These are phyloP conservation scores for Amaurobius ferox DNA, from an alignment of 2,888 invertebrate genomes.

Conservation along the genomic window DNA sequence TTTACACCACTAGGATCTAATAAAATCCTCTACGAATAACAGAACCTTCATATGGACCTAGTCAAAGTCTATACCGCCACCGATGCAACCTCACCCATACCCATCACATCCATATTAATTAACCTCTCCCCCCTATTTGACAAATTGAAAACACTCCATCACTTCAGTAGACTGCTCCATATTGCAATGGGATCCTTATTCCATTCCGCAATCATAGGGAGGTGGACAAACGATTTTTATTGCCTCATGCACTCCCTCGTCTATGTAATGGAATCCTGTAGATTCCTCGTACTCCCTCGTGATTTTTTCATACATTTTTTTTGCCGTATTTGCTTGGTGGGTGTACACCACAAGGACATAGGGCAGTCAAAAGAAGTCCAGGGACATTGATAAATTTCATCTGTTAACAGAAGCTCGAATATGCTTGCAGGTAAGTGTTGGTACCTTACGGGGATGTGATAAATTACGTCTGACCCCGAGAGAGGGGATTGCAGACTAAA, in stretches of 20 bases:
- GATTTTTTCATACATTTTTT: not conserved
- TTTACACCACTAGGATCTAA: too few relatives aligned
- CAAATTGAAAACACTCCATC: constrained; percentile 13
- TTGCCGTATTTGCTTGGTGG: not conserved
- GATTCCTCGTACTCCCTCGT: not conserved
- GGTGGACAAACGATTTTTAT: constrained; percentile 18
- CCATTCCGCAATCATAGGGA: constrained; percentile 3
- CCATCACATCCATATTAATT: constrained; percentile 63
- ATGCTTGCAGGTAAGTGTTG: not conserved
- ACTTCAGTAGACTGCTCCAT: not conserved
- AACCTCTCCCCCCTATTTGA: constrained; percentile 19
- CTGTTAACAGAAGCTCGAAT: not conserved
- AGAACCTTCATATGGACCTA: not conserved
- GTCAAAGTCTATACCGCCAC: not conserved
- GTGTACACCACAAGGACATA: not conserved
- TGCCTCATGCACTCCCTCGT: not conserved
- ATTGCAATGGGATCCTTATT: not conserved
- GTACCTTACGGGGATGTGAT: not conserved
- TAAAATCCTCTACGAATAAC: too few relatives aligned
- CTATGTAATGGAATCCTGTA: constrained; percentile 2
- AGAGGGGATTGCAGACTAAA: too few relatives aligned
- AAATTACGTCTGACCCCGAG: not conserved
- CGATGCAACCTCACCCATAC: not conserved
- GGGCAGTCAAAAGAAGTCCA: too few relatives aligned
- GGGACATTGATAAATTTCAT: not conserved